phyloP scores from a whole-genome alignment of 2,888 invertebrate species.

The Rhodophaea formosa region DNA sequence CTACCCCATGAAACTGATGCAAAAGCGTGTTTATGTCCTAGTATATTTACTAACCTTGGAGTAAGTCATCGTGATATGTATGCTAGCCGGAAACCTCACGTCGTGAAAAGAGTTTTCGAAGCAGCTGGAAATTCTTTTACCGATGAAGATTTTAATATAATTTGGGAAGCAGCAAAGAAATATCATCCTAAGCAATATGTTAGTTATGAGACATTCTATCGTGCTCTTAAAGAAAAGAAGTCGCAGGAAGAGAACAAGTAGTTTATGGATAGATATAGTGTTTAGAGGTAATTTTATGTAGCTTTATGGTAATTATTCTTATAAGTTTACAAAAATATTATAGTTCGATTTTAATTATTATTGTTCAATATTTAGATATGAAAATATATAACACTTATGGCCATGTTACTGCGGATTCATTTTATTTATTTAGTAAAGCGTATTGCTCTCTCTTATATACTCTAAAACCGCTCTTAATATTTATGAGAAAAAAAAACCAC shows the following conservation, averaged over 20 bases:
- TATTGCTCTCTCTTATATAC: too few relatives aligned
- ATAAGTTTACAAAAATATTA: not conserved
- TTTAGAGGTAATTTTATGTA: not conserved
- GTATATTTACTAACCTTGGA: conserved; percentile 34
- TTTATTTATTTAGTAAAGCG: too few relatives aligned
- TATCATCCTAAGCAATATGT: conserved; percentile 62
- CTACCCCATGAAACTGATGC: conserved; percentile 45
- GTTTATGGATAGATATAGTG: not conserved
- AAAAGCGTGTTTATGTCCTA: conserved; percentile 39
- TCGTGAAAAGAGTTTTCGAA: conserved; percentile 59
- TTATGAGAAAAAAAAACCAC: too few relatives aligned
- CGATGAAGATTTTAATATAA: conserved; percentile 57
- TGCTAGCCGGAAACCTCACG: conserved; percentile 25
- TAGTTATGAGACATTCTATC: conserved; percentile 69
- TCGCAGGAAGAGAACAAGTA: not conserved
- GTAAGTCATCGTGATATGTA: conserved; percentile 38
- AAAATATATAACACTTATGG: too few relatives aligned
- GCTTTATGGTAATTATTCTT: not conserved
- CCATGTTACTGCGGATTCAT: too few relatives aligned
- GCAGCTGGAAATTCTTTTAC: conserved; percentile 56
- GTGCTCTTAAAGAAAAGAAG: conserved; percentile 18
- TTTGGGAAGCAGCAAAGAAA: conserved; percentile 64
- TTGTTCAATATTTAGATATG: not conserved
- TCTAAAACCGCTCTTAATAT: too few relatives aligned
- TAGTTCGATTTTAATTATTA: not conserved